phyloP scores from a whole-genome alignment of 2,797 vertebrate genomes.

The Scolopax rusticola region DNA sequence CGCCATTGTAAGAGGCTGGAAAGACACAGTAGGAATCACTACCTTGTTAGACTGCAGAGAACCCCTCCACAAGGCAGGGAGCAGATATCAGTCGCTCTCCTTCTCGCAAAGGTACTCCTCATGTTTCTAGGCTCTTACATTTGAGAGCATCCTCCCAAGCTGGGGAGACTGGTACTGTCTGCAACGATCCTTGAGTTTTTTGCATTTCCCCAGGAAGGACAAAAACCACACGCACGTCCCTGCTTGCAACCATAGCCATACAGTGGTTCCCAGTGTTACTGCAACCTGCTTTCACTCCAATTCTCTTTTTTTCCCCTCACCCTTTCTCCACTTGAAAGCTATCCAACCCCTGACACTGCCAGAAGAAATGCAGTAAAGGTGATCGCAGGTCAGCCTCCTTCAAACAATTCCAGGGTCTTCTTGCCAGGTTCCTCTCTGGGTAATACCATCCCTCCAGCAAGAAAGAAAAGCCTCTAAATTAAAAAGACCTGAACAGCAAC shows the following conservation, averaged over 20 bases:
- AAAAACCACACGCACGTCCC: neutral
- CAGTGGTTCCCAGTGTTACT: neutral
- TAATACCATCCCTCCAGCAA: neutral
- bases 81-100: neutral
- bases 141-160: neutral
- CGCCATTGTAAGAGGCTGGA: neutral
- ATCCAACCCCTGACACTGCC: conserved; percentile 5
- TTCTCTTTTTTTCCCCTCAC: neutral
- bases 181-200: neutral
- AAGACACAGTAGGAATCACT: neutral
- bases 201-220: neutral
- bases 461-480: conserved; percentile 50
- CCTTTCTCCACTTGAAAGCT: neutral
- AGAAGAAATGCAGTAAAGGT: neutral
- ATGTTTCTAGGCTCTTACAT: neutral
- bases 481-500: conserved; percentile 53
- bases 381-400: neutral
- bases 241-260: neutral
- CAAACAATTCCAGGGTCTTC: conserved; percentile 29
- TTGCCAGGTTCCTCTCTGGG: conserved; percentile 26
- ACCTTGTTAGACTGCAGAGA: neutral
- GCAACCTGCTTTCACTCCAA: neutral
- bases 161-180: neutral
- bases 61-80: neutral
- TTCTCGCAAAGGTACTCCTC: neutral